phyloP scores from a whole-genome alignment of 2,797 vertebrate genomes.

The Austrolebias charrua region DNA sequence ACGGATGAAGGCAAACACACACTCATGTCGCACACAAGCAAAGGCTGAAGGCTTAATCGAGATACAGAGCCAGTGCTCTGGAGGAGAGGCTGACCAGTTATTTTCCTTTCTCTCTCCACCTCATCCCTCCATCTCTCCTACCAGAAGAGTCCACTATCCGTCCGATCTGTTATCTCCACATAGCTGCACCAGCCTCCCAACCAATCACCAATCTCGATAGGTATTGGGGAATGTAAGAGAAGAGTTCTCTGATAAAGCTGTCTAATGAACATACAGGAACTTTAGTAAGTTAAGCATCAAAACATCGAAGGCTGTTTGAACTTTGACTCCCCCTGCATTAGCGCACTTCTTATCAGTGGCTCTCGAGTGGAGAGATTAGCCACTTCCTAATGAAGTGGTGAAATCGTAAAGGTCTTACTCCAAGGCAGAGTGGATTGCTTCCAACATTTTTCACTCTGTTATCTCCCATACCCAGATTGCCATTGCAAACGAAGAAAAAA shows the following conservation, averaged over 20 bases:
- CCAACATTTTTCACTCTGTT: conserved; percentile 84
- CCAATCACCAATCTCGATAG: conserved; percentile 78
- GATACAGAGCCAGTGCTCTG: conserved; percentile 57
- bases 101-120: conserved; percentile 54
- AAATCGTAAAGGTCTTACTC: conserved; percentile 85
- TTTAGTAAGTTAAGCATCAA: conserved; percentile 88
- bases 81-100: conserved; percentile 62
- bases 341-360: conserved; percentile 81
- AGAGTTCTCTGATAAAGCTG: conserved; percentile 89
- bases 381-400: conserved; percentile 87
- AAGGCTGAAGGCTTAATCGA: conserved; percentile 69
- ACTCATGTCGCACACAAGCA: conserved; percentile 56
- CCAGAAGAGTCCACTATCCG: conserved; percentile 62
- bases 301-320: conserved; percentile 88
- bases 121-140: conserved; percentile 68
- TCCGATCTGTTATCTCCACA: conserved; percentile 79
- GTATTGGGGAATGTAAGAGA: conserved; percentile 86
- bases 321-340: conserved; percentile 84
- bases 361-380: conserved; percentile 84
- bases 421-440: conserved; percentile 82
- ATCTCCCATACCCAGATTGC: conserved; percentile 83
- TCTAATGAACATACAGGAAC: conserved; percentile 93
- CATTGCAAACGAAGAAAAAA: conserved; percentile 54
- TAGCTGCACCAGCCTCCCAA: conserved; percentile 57
- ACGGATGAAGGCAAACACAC: conserved; percentile 23